phyloP scores from a whole-genome alignment of 1,140 invertebrate species.

The Chymomyza costata region DNA sequence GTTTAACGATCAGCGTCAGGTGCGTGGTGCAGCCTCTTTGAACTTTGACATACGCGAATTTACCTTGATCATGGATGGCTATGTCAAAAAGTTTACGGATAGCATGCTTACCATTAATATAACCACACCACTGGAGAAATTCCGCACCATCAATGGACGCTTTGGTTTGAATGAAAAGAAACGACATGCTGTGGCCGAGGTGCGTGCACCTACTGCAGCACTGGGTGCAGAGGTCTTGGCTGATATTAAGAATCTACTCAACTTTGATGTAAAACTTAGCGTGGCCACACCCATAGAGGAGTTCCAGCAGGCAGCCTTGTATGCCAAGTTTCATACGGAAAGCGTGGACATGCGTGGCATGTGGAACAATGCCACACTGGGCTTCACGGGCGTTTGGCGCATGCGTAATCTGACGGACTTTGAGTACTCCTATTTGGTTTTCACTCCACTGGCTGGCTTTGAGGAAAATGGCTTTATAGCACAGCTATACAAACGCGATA shows the following conservation, averaged over 20 bases:
- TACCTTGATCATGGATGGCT: constrained; percentile 79
- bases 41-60: constrained; percentile 82
- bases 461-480: constrained; percentile 84
- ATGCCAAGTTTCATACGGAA: constrained; percentile 53
- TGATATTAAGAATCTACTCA: constrained; percentile 77
- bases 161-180: constrained; percentile 83
- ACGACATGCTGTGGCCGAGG: constrained; percentile 82
- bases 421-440: constrained; percentile 85
- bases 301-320: constrained; percentile 78
- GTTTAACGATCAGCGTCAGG: constrained; percentile 78
- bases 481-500: constrained; percentile 79
- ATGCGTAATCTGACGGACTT: constrained; percentile 83
- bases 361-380: constrained; percentile 84
- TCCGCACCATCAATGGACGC: constrained; percentile 79
- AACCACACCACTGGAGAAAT: constrained; percentile 82
- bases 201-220: constrained; percentile 80
- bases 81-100: constrained; percentile 80
- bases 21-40: constrained; percentile 81
- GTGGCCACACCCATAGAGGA: constrained; percentile 83
- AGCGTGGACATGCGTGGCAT: constrained; percentile 82
- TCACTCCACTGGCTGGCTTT: constrained; percentile 83
- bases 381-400: constrained; percentile 85
- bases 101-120: constrained; percentile 83
- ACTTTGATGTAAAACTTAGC: constrained; percentile 84
- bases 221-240: constrained; percentile 82